Conservation (phyloP, 1,140 invertebrate genomes). For the Euura saliciscinereae region DNA sequence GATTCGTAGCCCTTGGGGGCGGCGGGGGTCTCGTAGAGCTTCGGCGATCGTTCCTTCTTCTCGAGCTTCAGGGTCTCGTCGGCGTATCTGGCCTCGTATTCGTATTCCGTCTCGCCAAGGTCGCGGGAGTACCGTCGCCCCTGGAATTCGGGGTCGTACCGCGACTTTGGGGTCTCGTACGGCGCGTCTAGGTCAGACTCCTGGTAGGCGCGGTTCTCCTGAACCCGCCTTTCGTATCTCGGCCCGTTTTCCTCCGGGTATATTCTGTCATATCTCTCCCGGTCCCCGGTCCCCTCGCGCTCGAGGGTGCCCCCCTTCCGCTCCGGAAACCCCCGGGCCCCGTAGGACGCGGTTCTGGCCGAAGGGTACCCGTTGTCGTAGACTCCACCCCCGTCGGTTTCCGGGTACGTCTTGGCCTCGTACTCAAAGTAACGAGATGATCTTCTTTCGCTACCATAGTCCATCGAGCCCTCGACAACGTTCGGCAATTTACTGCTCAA, state of each 20-base stretch:
- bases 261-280: constrained; percentile 50
- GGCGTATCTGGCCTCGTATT: constrained; percentile 49
- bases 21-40: constrained; percentile 38
- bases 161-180: constrained; percentile 36
- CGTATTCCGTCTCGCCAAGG: constrained; percentile 43
- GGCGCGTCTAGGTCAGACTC: constrained; percentile 54
- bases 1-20: constrained; percentile 52
- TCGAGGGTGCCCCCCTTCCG: constrained; percentile 30
- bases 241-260: constrained; percentile 46
- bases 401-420: constrained; percentile 41
- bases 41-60: constrained; percentile 45
- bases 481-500: constrained; percentile 59
- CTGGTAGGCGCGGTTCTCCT: constrained; percentile 45
- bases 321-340: constrained; percentile 37
- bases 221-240: constrained; percentile 43
- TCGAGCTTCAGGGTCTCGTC: constrained; percentile 55
- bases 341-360: constrained; percentile 4
- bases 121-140: constrained; percentile 50
- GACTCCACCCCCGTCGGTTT: constrained; percentile 33
- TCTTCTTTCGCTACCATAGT: constrained; percentile 65
- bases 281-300: constrained; percentile 31
- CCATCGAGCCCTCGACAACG: constrained; percentile 65
- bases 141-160: constrained; percentile 43
- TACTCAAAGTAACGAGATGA: constrained; percentile 57
- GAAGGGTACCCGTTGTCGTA: constrained; percentile 31